Evolutionary conservation across 2,888 invertebrate species (phyloP).

Genomic region (Rotaria socialis): DNA sequence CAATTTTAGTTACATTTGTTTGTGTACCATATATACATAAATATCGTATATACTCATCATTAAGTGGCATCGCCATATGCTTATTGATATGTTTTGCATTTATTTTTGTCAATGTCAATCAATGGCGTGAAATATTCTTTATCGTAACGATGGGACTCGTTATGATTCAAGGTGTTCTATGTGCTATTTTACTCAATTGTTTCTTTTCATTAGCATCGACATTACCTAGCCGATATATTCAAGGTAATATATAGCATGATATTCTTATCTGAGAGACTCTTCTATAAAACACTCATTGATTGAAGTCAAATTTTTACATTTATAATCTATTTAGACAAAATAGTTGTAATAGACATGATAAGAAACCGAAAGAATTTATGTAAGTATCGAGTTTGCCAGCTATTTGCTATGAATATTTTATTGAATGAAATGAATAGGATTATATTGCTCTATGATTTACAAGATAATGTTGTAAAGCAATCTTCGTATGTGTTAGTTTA

Average conservation of each 20-base stretch:
- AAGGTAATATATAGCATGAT: not conserved
- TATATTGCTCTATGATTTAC: too few species aligned
- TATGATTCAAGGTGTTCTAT: not conserved
- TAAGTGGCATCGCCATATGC: slow-evolving; percentile 2
- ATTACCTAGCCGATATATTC: not conserved
- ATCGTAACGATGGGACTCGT: not conserved
- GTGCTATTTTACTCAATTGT: slow-evolving; percentile 16
- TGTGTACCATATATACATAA: not conserved
- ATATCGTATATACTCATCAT: slow-evolving; percentile 16
- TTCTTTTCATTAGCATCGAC: not conserved
- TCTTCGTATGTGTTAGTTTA: too few species aligned
- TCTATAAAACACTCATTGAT: too few species aligned
- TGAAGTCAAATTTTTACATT: too few species aligned
- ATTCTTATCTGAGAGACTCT: too few species aligned
- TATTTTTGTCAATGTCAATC: slow-evolving; percentile 18
- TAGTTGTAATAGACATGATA: too few species aligned
- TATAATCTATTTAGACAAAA: too few species aligned
- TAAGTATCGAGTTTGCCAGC: too few species aligned
- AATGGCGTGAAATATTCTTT: not conserved
- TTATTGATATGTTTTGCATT: slow-evolving; percentile 19
- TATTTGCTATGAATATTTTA: too few species aligned
- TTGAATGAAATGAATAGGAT: too few species aligned
- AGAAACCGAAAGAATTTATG: too few species aligned
- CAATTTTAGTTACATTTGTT: slow-evolving; percentile 21
- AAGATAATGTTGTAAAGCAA: too few species aligned